Percentiles rank a stretch among this genome's conserved stretches.
Conservation (phyloP, 2,888 invertebrate genomes). For the Ochlodes sylvanus region DNA sequence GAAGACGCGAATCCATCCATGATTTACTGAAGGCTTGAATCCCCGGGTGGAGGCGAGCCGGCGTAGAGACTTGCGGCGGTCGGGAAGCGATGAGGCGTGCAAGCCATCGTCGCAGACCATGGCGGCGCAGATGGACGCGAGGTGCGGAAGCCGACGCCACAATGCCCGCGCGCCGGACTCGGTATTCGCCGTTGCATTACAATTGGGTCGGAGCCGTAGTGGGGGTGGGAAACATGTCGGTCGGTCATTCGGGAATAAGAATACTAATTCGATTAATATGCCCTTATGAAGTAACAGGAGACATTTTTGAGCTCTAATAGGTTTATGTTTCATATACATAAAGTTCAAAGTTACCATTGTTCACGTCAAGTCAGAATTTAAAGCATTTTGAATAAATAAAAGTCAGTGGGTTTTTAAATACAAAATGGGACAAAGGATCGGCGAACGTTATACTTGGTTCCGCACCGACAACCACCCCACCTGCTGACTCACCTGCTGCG, state of each 20-base stretch:
- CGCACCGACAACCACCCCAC: constrained; percentile 76
- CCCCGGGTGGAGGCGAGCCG: constrained; percentile 82
- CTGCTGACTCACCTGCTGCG: constrained; percentile 80
- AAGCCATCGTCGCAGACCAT: constrained; percentile 81
- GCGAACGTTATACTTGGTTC: constrained; percentile 57
- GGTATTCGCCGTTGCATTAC: constrained; percentile 75
- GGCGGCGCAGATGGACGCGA: constrained; percentile 57
- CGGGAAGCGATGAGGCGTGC: constrained; percentile 80
- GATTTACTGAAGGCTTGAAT: constrained; percentile 69
- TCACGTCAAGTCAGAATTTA: background rate
- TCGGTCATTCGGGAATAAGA: constrained; percentile 77
- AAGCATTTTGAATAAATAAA: background rate
- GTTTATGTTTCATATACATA: too few species aligned
- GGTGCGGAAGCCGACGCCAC: constrained; percentile 64
- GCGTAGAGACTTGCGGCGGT: constrained; percentile 76
- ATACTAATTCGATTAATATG: constrained; percentile 49
- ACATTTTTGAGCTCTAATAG: background rate
- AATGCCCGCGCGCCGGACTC: constrained; percentile 61
- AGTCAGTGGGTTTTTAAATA: constrained; percentile 23
- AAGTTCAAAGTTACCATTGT: background rate
- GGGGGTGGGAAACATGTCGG: constrained; percentile 83
- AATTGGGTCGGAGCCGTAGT: constrained; percentile 78
- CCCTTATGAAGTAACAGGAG: constrained; percentile 22
- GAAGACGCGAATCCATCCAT: constrained; percentile 87
- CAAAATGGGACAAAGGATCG: constrained; percentile 43